Conservation (phyloP, 2,113 vertebrate species). For the Lophochroa leadbeateri region DNA sequence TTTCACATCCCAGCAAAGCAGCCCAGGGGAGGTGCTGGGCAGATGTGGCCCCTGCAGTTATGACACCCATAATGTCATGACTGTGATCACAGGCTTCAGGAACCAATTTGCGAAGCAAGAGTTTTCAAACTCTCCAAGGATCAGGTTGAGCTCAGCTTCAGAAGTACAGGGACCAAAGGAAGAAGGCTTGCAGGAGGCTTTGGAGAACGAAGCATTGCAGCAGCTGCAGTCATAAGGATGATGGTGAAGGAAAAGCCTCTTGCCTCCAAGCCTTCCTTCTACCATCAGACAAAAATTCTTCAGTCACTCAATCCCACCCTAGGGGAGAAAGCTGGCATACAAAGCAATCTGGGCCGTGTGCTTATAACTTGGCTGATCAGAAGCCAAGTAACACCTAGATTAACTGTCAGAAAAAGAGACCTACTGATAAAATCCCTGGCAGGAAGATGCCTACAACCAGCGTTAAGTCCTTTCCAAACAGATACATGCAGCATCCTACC, state of each 20-base stretch:
- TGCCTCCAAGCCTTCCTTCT: background rate
- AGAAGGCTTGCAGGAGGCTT: background rate
- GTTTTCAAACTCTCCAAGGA: background rate
- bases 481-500: background rate
- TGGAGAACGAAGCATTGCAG: background rate
- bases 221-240: background rate
- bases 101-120: background rate
- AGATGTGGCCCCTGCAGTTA: background rate
- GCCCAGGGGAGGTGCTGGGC: rapidly evolving
- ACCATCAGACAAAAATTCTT: background rate
- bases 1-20: background rate
- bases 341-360: background rate
- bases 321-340: background rate
- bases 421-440: background rate
- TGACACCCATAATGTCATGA: rapidly evolving
- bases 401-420: background rate
- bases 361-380: background rate
- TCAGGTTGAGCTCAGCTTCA: background rate
- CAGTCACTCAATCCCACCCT: background rate
- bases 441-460: background rate
- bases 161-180: background rate
- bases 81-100: background rate
- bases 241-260: background rate
- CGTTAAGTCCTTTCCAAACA: background rate
- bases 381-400: background rate